phyloP scores from a whole-genome alignment of 64 coral and sea anemone genomes.

The Porites lutea region DNA sequence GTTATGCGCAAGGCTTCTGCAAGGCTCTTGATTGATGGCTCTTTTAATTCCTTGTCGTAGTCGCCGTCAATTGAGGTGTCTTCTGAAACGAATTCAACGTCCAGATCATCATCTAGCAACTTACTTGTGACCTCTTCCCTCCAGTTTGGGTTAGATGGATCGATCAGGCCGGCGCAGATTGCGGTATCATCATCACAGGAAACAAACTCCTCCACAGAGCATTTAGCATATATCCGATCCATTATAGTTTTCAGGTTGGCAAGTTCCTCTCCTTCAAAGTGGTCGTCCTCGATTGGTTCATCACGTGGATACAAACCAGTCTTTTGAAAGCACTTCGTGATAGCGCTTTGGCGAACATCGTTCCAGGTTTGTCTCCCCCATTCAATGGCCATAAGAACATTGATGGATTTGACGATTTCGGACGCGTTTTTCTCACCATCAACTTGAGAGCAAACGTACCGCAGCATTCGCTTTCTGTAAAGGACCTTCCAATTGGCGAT shows the following conservation, averaged over 20 bases:
- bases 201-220: constrained; percentile 49
- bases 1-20: too few species aligned
- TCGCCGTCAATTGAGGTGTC: constrained; percentile 49
- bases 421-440: constrained; percentile 45
- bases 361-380: constrained; percentile 38
- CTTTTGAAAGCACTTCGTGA: constrained; percentile 47
- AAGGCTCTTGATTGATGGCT: constrained; percentile 61
- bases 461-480: constrained; percentile 55
- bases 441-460: constrained; percentile 27
- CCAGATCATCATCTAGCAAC: constrained; percentile 36
- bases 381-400: constrained; percentile 47
- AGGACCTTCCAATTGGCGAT: constrained; percentile 49
- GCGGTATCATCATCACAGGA: constrained; percentile 49
- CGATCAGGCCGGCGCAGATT: constrained; percentile 40
- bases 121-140: constrained; percentile 44
- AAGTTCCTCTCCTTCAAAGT: constrained; percentile 74
- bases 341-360: constrained; percentile 38
- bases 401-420: constrained; percentile 66
- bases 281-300: constrained; percentile 39
- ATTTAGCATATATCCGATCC: constrained; percentile 25
- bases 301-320: constrained; percentile 40
- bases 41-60: constrained; percentile 53
- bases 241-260: constrained; percentile 57
- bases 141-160: constrained; percentile 54
- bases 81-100: constrained; percentile 35